These are phyloP conservation scores for Novumbra hubbsi DNA, from an alignment of 2,797 vertebrate genomes.

Conservation along the genomic window DNA sequence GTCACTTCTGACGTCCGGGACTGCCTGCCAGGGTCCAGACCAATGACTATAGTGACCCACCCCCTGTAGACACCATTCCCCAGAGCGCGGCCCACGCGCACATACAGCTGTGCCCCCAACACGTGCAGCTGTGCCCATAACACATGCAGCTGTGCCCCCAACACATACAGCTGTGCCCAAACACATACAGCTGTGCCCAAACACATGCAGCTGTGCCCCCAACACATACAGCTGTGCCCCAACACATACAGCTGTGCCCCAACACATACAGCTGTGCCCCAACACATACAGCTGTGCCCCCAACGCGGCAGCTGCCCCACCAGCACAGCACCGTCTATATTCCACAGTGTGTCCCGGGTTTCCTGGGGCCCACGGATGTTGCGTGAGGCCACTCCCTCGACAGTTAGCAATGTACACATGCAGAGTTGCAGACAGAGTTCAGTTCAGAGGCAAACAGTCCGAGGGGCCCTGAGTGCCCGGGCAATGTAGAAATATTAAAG, in stretches of 20 bases:
- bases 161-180: too few relatives aligned
- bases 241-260: too few relatives aligned
- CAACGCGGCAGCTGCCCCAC: slow-evolving; percentile 5
- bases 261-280: background rate
- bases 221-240: too few relatives aligned
- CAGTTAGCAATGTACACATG: slow-evolving; percentile 12
- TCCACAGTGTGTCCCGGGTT: background rate
- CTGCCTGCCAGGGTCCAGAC: slow-evolving; percentile 41
- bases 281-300: background rate
- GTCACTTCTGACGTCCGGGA: slow-evolving; percentile 43
- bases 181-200: too few relatives aligned
- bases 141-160: too few relatives aligned
- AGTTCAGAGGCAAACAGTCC: slow-evolving; percentile 27
- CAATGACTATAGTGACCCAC: slow-evolving; percentile 34
- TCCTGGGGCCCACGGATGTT: background rate
- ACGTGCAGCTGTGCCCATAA: too few relatives aligned
- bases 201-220: too few relatives aligned
- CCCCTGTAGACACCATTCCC: slow-evolving; percentile 26
- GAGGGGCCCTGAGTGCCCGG: slow-evolving; percentile 19
- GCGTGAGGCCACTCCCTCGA: slow-evolving; percentile 17
- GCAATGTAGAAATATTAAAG: slow-evolving; percentile 32
- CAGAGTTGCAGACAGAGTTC: slow-evolving; percentile 36
- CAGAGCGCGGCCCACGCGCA: too few relatives aligned
- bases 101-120: too few relatives aligned
- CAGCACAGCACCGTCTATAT: background rate